phyloP scores from a whole-genome alignment of 1,140 invertebrate genomes.

The Chlorops oryzae region DNA sequence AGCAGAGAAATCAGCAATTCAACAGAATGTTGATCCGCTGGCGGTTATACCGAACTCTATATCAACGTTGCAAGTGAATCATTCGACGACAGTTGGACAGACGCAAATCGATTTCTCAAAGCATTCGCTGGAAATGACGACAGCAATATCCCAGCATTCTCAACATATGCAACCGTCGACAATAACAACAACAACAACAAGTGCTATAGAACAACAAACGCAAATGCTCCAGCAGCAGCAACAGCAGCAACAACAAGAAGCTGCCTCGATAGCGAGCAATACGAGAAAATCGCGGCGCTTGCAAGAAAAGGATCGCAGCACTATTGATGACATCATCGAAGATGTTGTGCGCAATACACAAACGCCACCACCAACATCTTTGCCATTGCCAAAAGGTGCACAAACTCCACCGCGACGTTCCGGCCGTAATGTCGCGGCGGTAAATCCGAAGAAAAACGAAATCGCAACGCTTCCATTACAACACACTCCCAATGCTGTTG shows the following conservation, averaged over 20 bases:
- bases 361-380: constrained; percentile 32
- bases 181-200: background rate
- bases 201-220: constrained; percentile 9
- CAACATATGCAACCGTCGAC: background rate
- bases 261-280: constrained; percentile 60
- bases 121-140: no score
- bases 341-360: constrained; percentile 67
- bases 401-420: constrained; percentile 39
- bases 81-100: no score
- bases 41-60: no score
- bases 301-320: constrained; percentile 71
- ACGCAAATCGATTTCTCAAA: constrained; percentile 22
- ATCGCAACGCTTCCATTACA: constrained; percentile 17
- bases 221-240: constrained; percentile 13
- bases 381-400: constrained; percentile 44
- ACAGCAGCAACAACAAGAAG: constrained; percentile 27
- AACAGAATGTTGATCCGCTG: constrained; percentile 6
- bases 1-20: constrained; percentile 4
- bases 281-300: constrained; percentile 73
- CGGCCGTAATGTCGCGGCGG: constrained; percentile 25
- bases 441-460: constrained; percentile 19
- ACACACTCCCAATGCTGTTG: constrained; percentile 53
- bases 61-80: no score
- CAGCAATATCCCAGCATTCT: background rate
- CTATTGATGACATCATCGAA: constrained; percentile 79